Percentiles rank a stretch among this genome's conserved stretches.
phyloP scores from a whole-genome alignment of 2,888 invertebrate species.

The Polia nebulosa region DNA sequence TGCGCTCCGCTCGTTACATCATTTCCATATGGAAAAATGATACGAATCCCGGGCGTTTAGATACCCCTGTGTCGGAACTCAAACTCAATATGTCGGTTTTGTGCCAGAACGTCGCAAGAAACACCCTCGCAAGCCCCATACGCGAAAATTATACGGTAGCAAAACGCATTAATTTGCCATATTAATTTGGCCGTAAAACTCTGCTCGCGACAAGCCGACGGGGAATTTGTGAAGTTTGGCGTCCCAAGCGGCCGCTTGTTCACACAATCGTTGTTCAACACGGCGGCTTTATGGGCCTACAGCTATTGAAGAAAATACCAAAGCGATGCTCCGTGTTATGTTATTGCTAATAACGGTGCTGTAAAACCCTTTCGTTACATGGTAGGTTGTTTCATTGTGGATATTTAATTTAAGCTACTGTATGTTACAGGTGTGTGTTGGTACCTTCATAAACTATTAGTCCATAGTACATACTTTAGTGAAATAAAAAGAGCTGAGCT shows the following conservation, averaged over 20 bases:
- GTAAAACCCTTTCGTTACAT: constrained; percentile 76
- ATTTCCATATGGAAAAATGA: constrained; percentile 91
- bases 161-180: constrained; percentile 91
- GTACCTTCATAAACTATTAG: neutral
- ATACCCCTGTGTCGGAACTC: constrained; percentile 61
- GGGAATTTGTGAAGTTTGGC: constrained; percentile 88
- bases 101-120: constrained; percentile 82
- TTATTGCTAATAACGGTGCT: constrained; percentile 84
- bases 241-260: constrained; percentile 89
- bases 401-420: constrained; percentile 48
- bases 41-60: constrained; percentile 80
- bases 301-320: constrained; percentile 84
- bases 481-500: too few species aligned
- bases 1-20: constrained; percentile 85
- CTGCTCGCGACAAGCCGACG: constrained; percentile 88
- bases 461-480: too few species aligned
- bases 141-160: constrained; percentile 89
- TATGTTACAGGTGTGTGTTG: constrained; percentile 34
- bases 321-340: constrained; percentile 75
- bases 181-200: constrained; percentile 92
- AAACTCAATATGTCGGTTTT: constrained; percentile 70
- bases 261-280: constrained; percentile 85
- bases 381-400: constrained; percentile 70
- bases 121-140: constrained; percentile 76
- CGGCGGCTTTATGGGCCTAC: constrained; percentile 80